Base-by-base conservation (phyloP, 2,113 vertebrate genomes). In the Mellivora capensis region DNA sequence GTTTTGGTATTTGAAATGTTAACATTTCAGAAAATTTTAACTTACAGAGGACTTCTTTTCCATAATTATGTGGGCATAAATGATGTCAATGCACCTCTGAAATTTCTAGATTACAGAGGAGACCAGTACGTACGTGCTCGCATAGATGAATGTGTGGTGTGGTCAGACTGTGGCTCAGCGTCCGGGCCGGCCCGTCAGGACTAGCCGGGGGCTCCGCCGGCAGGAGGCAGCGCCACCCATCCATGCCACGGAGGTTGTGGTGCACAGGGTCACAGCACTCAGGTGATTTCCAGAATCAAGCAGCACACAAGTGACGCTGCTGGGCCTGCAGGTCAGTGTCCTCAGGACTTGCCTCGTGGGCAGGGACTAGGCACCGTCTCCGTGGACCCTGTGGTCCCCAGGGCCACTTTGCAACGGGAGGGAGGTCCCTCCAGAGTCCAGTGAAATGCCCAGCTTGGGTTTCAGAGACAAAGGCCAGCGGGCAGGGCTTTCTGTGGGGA, bases 91-190 rank as follows among this genome's bases (percentile, higher is more conserved):
- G 20, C 31, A 0, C 69, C 39, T 49, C 12, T 42, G 62, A 27
- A 20, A 31, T 39, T n/a, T 59, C 62, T 87, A 4, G n/a, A 21
- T 37, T 10, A 37, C 47, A 62, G 20, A 9, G 67, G 34, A 71
- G 62, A 21, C 14, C 17, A 14, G 1, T 21, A 12, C 9, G 4
- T 7, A 1, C 0, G 1, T 4, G 2, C 10, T 1, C 3, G 3
- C 5, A 0, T 13, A 1, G 11, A 4, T 15, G 49, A 7, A 4
- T 12, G 18, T 52, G 64, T 17, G 13, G 17, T n/a, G 44, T 20
- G 34, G 29, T 31, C 42, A 21, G 21, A 52, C 34, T 2, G 17
- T 37, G 62, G 12, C 39, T 49, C 31, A 44, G 93, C 29, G 79
- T 44, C 6, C 0, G 20, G 21, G 47, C 47, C 21, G 2, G 67